These are phyloP conservation scores for Phaonia tiefii DNA, from an alignment of 2,888 invertebrate genomes.

Conservation along the genomic window DNA sequence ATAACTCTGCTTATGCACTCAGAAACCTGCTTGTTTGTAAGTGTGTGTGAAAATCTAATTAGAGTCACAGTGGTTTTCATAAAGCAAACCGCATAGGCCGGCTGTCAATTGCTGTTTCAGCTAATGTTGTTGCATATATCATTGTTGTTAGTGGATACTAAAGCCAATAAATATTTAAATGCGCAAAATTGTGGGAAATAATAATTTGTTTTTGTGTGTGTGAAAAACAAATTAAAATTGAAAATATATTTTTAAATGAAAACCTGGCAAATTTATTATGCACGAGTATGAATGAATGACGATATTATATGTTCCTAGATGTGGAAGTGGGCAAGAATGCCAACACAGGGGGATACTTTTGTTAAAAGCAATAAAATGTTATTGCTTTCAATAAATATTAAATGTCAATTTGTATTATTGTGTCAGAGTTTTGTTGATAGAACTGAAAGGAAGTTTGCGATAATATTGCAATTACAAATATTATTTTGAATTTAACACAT, in stretches of 20 bases:
- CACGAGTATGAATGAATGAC: not conserved
- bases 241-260: slow-evolving; percentile 25
- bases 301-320: no score
- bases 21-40: not conserved
- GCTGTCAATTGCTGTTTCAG: slow-evolving; percentile 1
- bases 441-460: not conserved
- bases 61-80: slow-evolving; percentile 25
- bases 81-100: not conserved
- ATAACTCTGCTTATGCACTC: no score
- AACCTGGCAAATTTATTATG: not conserved
- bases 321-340: no score
- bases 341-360: no score
- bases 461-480: no score
- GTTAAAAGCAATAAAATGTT: not conserved
- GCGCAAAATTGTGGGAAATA: not conserved
- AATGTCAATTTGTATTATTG: not conserved
- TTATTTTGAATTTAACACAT: no score
- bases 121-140: no score
- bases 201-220: not conserved
- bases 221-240: slow-evolving; percentile 28
- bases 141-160: no score
- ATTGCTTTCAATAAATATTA: slow-evolving; percentile 38
- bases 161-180: slow-evolving; percentile 22
- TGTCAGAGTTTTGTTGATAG: not conserved
- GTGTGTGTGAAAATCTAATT: slow-evolving; percentile 35